Conservation (phyloP, 1,140 invertebrate genomes). For the Venustaconcha ellipsiformis region DNA sequence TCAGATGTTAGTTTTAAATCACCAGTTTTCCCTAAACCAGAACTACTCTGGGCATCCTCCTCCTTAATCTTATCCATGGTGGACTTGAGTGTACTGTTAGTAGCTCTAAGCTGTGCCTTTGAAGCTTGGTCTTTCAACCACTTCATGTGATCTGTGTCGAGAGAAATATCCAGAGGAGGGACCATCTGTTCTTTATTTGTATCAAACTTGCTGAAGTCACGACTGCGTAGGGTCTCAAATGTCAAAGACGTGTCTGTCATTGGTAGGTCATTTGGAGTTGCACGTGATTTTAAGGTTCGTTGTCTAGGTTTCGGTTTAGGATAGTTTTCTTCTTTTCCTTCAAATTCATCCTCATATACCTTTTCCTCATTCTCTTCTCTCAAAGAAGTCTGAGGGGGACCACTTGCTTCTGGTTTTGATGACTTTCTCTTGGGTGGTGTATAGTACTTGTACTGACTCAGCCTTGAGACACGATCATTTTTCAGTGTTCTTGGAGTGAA, state of each 20-base stretch:
- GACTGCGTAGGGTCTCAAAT: conserved; percentile 63
- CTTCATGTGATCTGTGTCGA: conserved; percentile 64
- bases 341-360: conserved; percentile 1
- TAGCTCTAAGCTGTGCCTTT: conserved; percentile 46
- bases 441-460: conserved; percentile 63
- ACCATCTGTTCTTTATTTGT: conserved; percentile 34
- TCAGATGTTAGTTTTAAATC: conserved; percentile 37
- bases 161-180: conserved; percentile 62
- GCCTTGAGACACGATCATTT: conserved; percentile 53
- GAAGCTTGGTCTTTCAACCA: conserved; percentile 64
- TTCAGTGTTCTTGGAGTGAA: conserved; percentile 66
- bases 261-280: conserved; percentile 29
- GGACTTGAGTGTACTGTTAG: conserved; percentile 38
- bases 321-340: conserved; percentile 11
- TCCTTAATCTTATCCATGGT: conserved; percentile 36
- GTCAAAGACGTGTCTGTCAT: conserved; percentile 55
- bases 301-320: conserved; percentile 30
- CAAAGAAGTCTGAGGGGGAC: neutral
- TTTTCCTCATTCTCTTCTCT: conserved; percentile 11
- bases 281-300: conserved; percentile 15
- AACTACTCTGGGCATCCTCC: conserved; percentile 25
- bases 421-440: conserved; percentile 40
- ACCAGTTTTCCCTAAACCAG: conserved; percentile 39
- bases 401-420: neutral
- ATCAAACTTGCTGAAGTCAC: conserved; percentile 48